Evolutionary conservation across 30 jellyfish, hydroid and myxozoan species (phyloP), one percentile per base, ranked within the genome.

Genomic region (Chironex yamaguchii): DNA sequence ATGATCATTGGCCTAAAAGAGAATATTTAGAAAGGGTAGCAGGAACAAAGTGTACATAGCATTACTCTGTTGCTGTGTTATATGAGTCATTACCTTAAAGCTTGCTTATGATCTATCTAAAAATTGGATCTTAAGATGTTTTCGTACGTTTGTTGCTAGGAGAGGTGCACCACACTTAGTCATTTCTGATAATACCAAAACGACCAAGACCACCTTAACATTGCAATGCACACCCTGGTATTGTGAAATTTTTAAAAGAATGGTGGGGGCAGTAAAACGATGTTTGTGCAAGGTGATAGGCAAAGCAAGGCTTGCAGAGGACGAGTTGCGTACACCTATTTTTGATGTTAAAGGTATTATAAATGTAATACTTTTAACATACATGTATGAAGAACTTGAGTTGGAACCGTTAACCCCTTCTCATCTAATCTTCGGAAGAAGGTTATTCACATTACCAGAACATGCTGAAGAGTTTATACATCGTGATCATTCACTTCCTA

Each of bases 151-250:
- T 22, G 50, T 72, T 20, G 29, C 83, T 14, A 23, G 86, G 13
- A 21, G 86, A 72, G 86, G 86, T 9, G 33, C 79, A 20, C 82
- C 86, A 72, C 31, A 72, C 26, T 20, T 14, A n/a, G 82, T 72
- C 9, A 27, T 72, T 4, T 72, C 86, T 6, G 86, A 72, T 31
- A 36, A 72, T 72, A 83, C 33, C 22, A 72, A 23, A n/a, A n/a
- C n/a, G n/a, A n/a, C n/a, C n/a, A n/a, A 6, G 17, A n/a, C 74
- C 74, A 17, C 68, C 17, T 68, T 68, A 17, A 68, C 23, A 17
- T 68, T 68, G 71, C 70, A 28, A 68, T n/a, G 21, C 70, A 34
- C 0, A n/a, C 82, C 72, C 27, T 68, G 82, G 72, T 68, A 29
- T 23, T 70, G 82, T 12, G 72, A 24, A 11, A n/a, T 68, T 24